Evolutionary conservation across 2,888 invertebrate genomes (phyloP), one percentile per base, ranked within the genome.

Genomic region (Taphrorychus bicolor): DNA sequence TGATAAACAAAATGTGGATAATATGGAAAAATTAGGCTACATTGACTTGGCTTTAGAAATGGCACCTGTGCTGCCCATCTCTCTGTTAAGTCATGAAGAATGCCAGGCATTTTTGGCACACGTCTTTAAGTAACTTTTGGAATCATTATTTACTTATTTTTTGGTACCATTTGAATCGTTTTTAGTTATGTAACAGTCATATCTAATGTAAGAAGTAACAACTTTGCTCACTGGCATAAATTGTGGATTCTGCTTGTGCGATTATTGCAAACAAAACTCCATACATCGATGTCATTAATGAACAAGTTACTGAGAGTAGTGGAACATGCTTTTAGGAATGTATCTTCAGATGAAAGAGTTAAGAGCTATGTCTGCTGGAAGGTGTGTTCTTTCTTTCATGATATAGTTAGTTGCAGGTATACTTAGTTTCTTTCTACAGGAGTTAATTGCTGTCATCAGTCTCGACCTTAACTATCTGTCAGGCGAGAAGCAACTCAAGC

Each of bases 251-350:
- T 80, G 69, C 61, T 80, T 23, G 65, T 80, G 4, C 73, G 74
- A 71, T 77, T 77, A 57, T 76, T 74, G 61, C 76, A 75, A 5
- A 77, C 75, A 63, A 72, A 78, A 57, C 70, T 82, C 2, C 81
- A 81, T 66, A 54, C 71, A 45, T 75, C 77, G 5, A 76, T 77
- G 71, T 73, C 72, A 18, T 66, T 81, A 7, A 77, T 78, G 2
- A 82, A 82, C 70, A 72, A 72, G 49, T 70, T 93, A 74, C 79
- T 93, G 22, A 86, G 88, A 18, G 86, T 91, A 0, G 88, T 91
- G n/a, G 93, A 93, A 78, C 81, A 82, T 53, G 92, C 91, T 23
- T 93, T 93, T 76, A 91, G 90, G 80, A 83, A 85, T 61, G 62
- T 74, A 61, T 87, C 88, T 72, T 81, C 86, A 4, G 76, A 75